Base-by-base conservation (phyloP, 2,113 vertebrate genomes). In the Bujurquina vittata region DNA sequence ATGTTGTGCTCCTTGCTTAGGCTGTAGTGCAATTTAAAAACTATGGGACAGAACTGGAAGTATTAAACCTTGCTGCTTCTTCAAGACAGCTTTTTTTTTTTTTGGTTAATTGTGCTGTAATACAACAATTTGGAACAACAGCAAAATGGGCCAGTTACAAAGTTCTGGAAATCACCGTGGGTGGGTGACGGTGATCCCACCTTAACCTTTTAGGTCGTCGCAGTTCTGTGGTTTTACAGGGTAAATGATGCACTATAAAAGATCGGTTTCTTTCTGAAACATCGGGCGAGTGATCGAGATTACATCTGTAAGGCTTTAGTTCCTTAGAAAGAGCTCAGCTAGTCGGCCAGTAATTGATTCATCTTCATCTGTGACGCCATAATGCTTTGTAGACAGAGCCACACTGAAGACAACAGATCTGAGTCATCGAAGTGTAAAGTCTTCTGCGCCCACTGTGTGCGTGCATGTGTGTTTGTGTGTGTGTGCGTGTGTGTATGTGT, bases 271-370 rank as follows among this genome's bases (percentile, higher is more conserved):
- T 14, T 4, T 12, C 11, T 12, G 40, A 43, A 14, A 43, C 12
- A 12, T 43, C 12, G 4, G 62, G 43, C 23, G 37, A 65, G 35
- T 1, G 7, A 65, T 0, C 0, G 1, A 67, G 3, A 26, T 46
- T 18, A 10, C 43, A 10, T 46, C 6, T 46, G 10, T 6, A 11
- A n/a, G 9, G 31, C 63, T 67, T 65, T 65, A 26, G 37, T 26
- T 67, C 15, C 1, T 46, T 49, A 29, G 63, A 67, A 49, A 67
- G 8, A 46, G 10, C 4, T 23, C 62, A 67, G 0, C 26, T 67
- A 15, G 33, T 7, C n/a, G n/a, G n/a, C 31, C 33, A 31, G 5
- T 31, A 5, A 31, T 31, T 31, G 35, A 37, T 37, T 10, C 35
- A 10, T 26, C 35, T 37, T 63, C 1, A 23, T 65, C 2, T 5